Evolutionary conservation across 2,888 invertebrate species (phyloP), one percentile per base, ranked within the genome.

Genomic region (Epinotia brunnichana): DNA sequence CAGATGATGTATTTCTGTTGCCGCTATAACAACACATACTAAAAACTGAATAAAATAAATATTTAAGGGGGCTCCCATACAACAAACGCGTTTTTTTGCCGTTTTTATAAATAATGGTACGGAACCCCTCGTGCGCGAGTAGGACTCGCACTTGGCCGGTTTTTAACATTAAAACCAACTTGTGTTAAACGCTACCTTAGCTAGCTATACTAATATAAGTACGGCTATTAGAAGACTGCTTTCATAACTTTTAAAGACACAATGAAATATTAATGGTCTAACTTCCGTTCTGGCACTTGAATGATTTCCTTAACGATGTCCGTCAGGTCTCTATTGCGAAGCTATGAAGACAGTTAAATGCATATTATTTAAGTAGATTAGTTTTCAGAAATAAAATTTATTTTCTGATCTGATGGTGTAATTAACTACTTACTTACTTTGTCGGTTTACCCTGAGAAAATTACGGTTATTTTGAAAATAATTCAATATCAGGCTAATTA

Each of bases 221-320:
- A 35, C 35, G 35, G 9, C 35, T 9, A 29, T 29, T 29, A 35
- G 35, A 19, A 39, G 60, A 15, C 41, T 44, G 62, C 62, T 24
- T 61, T 29, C 48, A 62, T 24, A 24, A 62, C n/a, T 62, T 44
- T 67, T 24, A 15, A 44, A 35, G 48, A 48, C 19, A 56, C 48
- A 70, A 63, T 63, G 57, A 35, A 63, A 70, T 70, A 63, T 63
- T 51, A 57, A 70, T 63, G 57, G 48, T 35, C 48, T 57, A 35
- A 63, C 63, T 63, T 70, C 63, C 57, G 57, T 57, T 51, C 44
- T 48, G 35, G n/a, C 54, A 56, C 62, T 35, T 62, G 56, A 69
- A 44, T 56, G 44, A 29, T 35, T 59, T 59, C 1, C 11, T 24
- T 68, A 68, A 68, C 29, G 29, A 41, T 51, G 29, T 19, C 59